Evolutionary conservation across 2,888 invertebrate genomes (phyloP).

Genomic region (Epinotia bilunana): DNA sequence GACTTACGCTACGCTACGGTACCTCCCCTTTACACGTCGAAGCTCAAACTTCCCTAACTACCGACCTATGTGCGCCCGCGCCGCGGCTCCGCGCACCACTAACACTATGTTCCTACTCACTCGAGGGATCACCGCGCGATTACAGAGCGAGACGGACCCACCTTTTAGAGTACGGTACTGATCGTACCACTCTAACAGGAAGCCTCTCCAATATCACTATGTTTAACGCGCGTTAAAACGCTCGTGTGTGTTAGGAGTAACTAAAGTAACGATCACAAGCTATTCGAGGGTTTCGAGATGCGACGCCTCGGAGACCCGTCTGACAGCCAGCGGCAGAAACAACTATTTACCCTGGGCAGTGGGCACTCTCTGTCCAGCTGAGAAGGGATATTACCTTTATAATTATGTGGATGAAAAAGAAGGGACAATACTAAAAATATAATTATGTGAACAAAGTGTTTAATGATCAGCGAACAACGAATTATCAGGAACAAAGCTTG

Average conservation of each 20-base stretch:
- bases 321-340: neutral
- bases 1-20: slow-evolving; percentile 33
- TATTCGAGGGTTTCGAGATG: slow-evolving; percentile 23
- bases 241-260: neutral
- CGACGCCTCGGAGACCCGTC: neutral
- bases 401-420: too few species aligned
- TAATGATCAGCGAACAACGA: too few species aligned
- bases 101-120: too few species aligned
- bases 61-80: slow-evolving; percentile 24
- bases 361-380: too few species aligned
- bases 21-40: slow-evolving; percentile 27
- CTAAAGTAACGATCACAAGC: slow-evolving; percentile 35
- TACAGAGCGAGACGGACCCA: too few species aligned
- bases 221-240: neutral
- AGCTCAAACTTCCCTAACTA: slow-evolving; percentile 26
- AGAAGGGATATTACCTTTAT: too few species aligned
- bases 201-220: neutral
- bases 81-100: slow-evolving; percentile 24
- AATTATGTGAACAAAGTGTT: too few species aligned
- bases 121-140: too few species aligned
- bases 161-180: neutral
- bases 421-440: too few species aligned
- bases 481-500: too few species aligned
- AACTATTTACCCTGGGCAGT: too few species aligned
- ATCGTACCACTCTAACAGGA: neutral